These are phyloP conservation scores for Cololabis saira DNA, from an alignment of 2,113 vertebrate species.

Conservation along the genomic window DNA sequence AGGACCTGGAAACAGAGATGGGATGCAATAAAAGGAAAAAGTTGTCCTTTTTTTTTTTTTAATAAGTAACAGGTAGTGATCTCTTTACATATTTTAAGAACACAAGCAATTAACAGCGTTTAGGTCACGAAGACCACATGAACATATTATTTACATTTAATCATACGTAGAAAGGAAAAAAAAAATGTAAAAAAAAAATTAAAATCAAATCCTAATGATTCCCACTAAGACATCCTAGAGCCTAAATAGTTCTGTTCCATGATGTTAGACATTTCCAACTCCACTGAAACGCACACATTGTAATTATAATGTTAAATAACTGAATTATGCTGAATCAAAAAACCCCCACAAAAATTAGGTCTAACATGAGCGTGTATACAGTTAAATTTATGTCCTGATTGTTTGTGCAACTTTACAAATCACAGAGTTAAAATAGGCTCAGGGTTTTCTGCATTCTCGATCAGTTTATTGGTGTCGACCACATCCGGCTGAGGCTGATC, in stretches of 20 bases:
- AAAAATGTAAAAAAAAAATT: slow-evolving; percentile 12
- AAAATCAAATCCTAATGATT: slow-evolving; percentile 35
- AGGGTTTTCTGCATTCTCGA: slow-evolving; percentile 68
- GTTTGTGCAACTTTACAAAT: slow-evolving; percentile 18
- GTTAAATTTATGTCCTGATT: slow-evolving; percentile 14
- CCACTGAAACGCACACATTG: slow-evolving; percentile 42
- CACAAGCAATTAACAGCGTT: slow-evolving; percentile 50
- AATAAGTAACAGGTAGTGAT: slow-evolving; percentile 27
- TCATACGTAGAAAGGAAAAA: no score
- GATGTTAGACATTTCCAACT: slow-evolving; percentile 40
- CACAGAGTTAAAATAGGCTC: slow-evolving; percentile 72
- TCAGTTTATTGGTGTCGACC: slow-evolving; percentile 74
- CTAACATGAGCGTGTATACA: slow-evolving; percentile 29
- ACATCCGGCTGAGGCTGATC: slow-evolving; percentile 67
- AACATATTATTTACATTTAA: slow-evolving; percentile 53
- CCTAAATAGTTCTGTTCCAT: slow-evolving; percentile 60
- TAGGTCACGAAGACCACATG: slow-evolving; percentile 27
- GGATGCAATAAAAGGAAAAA: no score
- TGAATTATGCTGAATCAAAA: slow-evolving; percentile 38
- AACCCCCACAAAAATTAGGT: not conserved
- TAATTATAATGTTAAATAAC: slow-evolving; percentile 66
- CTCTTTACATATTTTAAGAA: slow-evolving; percentile 31
- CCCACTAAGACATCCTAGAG: slow-evolving; percentile 59
- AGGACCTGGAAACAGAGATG: no score
- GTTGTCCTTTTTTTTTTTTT: slow-evolving; percentile 26